Base-by-base conservation (phyloP, 2,888 invertebrate species). In the Nomada goodeniana region DNA sequence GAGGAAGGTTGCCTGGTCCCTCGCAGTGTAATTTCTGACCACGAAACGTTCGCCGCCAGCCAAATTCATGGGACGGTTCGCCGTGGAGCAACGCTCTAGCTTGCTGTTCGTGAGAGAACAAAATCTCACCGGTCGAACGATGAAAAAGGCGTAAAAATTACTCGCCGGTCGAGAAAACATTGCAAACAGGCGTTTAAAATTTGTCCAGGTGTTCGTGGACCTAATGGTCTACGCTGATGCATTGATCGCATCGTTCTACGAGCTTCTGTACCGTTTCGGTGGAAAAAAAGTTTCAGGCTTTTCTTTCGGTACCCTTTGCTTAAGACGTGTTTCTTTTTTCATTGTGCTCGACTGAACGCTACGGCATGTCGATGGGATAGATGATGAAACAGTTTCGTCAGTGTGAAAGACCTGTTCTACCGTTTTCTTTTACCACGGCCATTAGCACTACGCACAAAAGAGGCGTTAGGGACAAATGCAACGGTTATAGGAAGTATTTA, bases 41-140 rank as follows among this genome's bases (percentile, higher is more conserved):
- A 42, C 63, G 61, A 23, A 59, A 57, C 60, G 18, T 26, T 36
- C 23, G n/a, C 42, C 68, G 26, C 23, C 20, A n/a, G 60, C 64
- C 57, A 52, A 80, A 82, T 75, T 79, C 70, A n/a, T 42, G 63
- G 44, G 42, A 59, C 57, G n/a, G 52, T 57, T 52, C 53, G 15
- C 57, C 23, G 10, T 4, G 57, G 57, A 23, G 23, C 20, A 59
- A 69, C 26, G 13, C 11, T 26, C n/a, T 10, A 50, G 11, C 13
- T 44, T 11, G 13, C 26, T 20, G 20, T 15, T 64, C 59, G 26
- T 52, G 44, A 23, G 60, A 50, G 60, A 69, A 47, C 50, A 57
- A 52, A n/a, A 5, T 11, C 11, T 9, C 20, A 29, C 5, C n/a
- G 13, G 2, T 13, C 9, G 23, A 2, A 26, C 18, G 36, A 7